Evolutionary conservation across 2,797 vertebrate genomes (phyloP).

Genomic region (Lophius americanus): DNA sequence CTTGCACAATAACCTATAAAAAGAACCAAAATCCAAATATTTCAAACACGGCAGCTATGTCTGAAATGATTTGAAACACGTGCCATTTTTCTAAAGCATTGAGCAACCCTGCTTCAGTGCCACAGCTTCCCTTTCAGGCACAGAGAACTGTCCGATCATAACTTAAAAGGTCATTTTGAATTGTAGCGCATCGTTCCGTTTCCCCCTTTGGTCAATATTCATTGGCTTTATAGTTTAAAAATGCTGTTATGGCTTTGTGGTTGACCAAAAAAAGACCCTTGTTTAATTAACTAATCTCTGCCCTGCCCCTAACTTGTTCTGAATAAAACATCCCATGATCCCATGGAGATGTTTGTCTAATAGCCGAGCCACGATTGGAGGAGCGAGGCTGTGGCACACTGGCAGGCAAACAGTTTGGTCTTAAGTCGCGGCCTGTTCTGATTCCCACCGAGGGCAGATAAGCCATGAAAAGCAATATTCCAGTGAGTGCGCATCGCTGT

Average conservation of each 20-base stretch:
- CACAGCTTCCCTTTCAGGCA: not conserved
- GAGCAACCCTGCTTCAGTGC: not conserved
- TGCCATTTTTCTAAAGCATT: not conserved
- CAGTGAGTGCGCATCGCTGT: slow-evolving; percentile 78
- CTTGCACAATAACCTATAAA: not conserved
- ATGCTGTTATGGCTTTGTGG: slow-evolving; percentile 50
- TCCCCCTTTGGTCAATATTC: slow-evolving; percentile 34
- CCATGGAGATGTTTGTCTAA: slow-evolving; percentile 60
- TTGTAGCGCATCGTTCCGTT: slow-evolving; percentile 45
- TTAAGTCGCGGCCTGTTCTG: slow-evolving; percentile 62
- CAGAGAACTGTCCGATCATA: slow-evolving; percentile 25
- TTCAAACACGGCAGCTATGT: not conserved
- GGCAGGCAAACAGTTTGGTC: slow-evolving; percentile 47
- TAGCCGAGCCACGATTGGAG: slow-evolving; percentile 53
- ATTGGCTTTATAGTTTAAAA: slow-evolving; percentile 55
- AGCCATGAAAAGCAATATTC: slow-evolving; percentile 78
- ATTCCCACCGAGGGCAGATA: slow-evolving; percentile 73
- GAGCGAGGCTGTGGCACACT: slow-evolving; percentile 46
- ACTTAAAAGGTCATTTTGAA: slow-evolving; percentile 56
- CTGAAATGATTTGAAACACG: not conserved
- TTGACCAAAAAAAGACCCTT: slow-evolving; percentile 60
- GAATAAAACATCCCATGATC: slow-evolving; percentile 69
- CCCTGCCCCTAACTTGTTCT: slow-evolving; percentile 48
- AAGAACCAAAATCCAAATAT: not conserved
- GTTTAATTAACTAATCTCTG: slow-evolving; percentile 65